Conservation (phyloP, 2,888 invertebrate genomes). For the Stenoptilia bipunctidactyla region DNA sequence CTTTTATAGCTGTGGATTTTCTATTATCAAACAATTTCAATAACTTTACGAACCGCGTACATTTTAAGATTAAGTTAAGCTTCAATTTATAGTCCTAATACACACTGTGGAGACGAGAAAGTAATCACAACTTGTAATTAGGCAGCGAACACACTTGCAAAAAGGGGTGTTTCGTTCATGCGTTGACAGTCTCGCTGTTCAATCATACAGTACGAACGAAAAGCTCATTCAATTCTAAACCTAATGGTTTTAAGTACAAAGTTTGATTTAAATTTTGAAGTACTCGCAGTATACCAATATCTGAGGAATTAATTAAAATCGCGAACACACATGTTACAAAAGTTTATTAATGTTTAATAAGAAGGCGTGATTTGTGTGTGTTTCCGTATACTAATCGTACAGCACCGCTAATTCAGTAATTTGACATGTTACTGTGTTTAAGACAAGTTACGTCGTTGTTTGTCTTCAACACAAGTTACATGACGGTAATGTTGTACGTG, state of each 20-base stretch:
- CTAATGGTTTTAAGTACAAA: neutral
- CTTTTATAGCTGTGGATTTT: no score
- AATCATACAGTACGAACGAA: neutral
- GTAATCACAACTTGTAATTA: slow-evolving; percentile 66
- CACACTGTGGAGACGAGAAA: slow-evolving; percentile 39
- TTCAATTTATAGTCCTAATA: slow-evolving; percentile 55
- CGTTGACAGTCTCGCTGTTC: neutral
- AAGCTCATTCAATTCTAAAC: neutral
- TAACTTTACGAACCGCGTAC: slow-evolving; percentile 1
- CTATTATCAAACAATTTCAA: no score
- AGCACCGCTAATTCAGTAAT: slow-evolving; percentile 52
- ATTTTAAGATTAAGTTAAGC: slow-evolving; percentile 46
- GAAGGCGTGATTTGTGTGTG: slow-evolving; percentile 52
- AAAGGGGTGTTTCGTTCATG: slow-evolving; percentile 12
- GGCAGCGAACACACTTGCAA: slow-evolving; percentile 24
- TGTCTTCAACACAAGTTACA: slow-evolving; percentile 1
- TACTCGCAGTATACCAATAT: no score
- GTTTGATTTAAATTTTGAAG: neutral
- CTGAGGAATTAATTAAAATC: slow-evolving; percentile 39
- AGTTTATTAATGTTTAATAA: slow-evolving; percentile 68
- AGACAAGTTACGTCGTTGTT: slow-evolving; percentile 14
- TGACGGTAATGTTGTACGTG: slow-evolving; percentile 3
- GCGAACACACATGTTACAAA: slow-evolving; percentile 62
- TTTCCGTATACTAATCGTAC: slow-evolving; percentile 47
- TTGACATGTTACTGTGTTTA: slow-evolving; percentile 26